A percentile compares a stretch with the other conserved stretches of the same genome.
These are phyloP conservation scores for Pachypanchax playfairii DNA, from an alignment of 2,113 vertebrate species.

Conservation along the genomic window DNA sequence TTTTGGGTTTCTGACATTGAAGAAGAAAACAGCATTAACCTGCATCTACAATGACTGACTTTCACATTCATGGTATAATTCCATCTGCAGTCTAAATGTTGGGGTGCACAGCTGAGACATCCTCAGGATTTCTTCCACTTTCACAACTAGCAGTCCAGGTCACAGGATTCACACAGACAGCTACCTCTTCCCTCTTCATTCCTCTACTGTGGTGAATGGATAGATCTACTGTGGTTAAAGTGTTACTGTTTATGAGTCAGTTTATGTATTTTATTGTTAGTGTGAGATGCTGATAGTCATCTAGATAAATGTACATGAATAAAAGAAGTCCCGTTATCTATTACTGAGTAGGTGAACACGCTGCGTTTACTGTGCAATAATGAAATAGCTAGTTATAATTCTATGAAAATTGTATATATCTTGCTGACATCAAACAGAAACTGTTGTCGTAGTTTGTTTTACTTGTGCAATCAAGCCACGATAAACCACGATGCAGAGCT, in stretches of 20 bases:
- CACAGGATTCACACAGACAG: constrained; percentile 62
- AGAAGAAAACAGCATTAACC: constrained; percentile 41
- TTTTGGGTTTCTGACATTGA: not conserved
- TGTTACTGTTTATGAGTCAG: constrained; percentile 54
- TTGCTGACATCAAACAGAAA: constrained; percentile 77
- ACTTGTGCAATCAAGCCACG: constrained; percentile 74
- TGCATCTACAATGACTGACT: constrained; percentile 17
- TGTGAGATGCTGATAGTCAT: constrained; percentile 56
- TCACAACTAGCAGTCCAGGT: constrained; percentile 61
- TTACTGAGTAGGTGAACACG: constrained; percentile 47
- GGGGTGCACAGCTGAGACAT: constrained; percentile 49
- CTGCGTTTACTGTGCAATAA: constrained; percentile 54
- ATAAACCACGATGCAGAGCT: constrained; percentile 68
- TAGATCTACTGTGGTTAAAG: constrained; percentile 45
- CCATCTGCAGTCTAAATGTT: constrained; percentile 42
- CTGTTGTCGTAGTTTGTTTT: constrained; percentile 74
- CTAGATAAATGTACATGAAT: constrained; percentile 53
- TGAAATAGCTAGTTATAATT: constrained; percentile 45
- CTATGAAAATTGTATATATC: constrained; percentile 44
- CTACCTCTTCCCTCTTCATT: constrained; percentile 37
- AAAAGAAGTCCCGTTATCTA: constrained; percentile 54
- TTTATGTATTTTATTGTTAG: constrained; percentile 57
- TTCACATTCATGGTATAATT: constrained; percentile 65
- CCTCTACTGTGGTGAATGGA: constrained; percentile 46
- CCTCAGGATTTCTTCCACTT: constrained; percentile 41